phyloP scores from a whole-genome alignment of 1,140 invertebrate species.

The Lucilia sericata region DNA sequence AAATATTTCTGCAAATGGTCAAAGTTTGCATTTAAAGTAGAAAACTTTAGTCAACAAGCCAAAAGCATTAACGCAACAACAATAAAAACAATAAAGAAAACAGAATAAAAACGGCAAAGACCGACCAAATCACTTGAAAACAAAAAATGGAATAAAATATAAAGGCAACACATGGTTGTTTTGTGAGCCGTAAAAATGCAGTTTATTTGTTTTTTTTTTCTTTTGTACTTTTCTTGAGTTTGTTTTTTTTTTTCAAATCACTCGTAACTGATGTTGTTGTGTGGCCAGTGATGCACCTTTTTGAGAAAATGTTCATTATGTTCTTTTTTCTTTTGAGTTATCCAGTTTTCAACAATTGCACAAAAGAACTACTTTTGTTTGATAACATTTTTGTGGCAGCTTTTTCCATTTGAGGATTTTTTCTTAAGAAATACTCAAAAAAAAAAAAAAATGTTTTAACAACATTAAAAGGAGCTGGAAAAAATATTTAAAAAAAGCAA shows the following conservation, averaged over 20 bases:
- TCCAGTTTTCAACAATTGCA: neutral
- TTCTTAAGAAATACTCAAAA: neutral
- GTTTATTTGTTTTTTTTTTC: constrained; percentile 29
- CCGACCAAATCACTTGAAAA: constrained; percentile 29
- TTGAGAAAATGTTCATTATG: neutral
- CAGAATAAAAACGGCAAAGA: neutral
- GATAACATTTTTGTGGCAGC: neutral
- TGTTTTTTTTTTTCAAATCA: neutral
- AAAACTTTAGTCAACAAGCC: constrained; percentile 39
- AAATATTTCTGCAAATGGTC: constrained; percentile 37
- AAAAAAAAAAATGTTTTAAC: neutral
- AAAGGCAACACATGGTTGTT: constrained; percentile 42
- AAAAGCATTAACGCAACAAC: constrained; percentile 29
- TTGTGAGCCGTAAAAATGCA: constrained; percentile 43
- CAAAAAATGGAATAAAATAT: neutral
- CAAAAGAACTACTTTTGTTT: neutral
- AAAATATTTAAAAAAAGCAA: neutral
- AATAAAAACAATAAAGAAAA: neutral
- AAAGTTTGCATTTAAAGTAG: constrained; percentile 41
- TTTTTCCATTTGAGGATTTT: neutral
- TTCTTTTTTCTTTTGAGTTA: no score
- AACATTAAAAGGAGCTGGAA: neutral
- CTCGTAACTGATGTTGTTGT: neutral
- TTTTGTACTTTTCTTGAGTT: neutral
- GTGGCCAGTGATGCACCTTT: neutral